Percentiles rank a stretch among this genome's conserved stretches.
Evolutionary conservation across 2,888 invertebrate species (phyloP).

Genomic region (Autographa pulchrina): DNA sequence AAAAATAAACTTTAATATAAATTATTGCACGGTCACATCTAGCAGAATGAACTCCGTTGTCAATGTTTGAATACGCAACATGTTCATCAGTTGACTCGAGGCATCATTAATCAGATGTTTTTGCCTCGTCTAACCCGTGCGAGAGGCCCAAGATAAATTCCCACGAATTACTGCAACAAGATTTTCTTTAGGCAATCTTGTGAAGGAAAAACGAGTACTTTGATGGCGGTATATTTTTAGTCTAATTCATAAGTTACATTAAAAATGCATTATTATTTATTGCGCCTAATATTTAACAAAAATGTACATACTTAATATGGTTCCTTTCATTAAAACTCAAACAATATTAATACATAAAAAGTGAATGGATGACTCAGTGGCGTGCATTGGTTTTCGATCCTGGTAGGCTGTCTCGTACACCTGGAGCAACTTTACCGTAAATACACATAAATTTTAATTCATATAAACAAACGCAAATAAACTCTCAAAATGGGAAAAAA

Average conservation of each 20-base stretch:
- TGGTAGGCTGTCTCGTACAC: too few relatives aligned
- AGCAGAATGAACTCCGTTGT: constrained; percentile 34
- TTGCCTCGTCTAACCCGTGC: constrained; percentile 61
- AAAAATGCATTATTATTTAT: constrained; percentile 16
- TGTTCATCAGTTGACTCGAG: constrained; percentile 66
- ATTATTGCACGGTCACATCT: constrained; percentile 20
- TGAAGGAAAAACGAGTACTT: constrained; percentile 44
- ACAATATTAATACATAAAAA: too few relatives aligned
- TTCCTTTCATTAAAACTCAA: too few relatives aligned
- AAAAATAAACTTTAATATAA: too few relatives aligned
- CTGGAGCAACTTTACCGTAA: too few relatives aligned
- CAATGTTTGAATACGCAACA: constrained; percentile 65
- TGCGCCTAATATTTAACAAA: not conserved
- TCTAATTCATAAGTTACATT: constrained; percentile 30
- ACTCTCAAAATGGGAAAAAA: too few relatives aligned
- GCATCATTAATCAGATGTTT: constrained; percentile 78
- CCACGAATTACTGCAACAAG: constrained; percentile 59
- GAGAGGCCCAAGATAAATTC: constrained; percentile 59
- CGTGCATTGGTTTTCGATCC: too few relatives aligned
- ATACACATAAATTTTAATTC: too few relatives aligned
- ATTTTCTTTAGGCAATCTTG: constrained; percentile 55
- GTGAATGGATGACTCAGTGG: too few relatives aligned
- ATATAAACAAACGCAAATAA: too few relatives aligned
- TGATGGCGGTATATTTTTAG: constrained; percentile 26
- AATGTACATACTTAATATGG: too few relatives aligned